Evolutionary conservation across 2,797 vertebrate species (phyloP).

Genomic region (Botia almorhae): DNA sequence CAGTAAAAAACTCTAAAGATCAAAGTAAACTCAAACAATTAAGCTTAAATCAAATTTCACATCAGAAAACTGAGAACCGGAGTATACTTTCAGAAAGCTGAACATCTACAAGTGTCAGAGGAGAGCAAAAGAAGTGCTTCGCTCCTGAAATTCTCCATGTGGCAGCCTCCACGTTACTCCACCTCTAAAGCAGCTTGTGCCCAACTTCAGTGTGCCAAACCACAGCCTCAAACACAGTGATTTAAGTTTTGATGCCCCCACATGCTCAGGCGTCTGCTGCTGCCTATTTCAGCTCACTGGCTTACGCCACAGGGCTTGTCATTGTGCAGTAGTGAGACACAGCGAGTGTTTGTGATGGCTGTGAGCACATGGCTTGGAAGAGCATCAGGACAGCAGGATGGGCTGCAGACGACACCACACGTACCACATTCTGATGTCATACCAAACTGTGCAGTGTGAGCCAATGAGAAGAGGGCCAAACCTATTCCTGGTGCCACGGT

Average conservation of each 20-base stretch:
- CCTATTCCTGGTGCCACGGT: conserved; percentile 35
- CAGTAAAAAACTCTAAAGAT: neutral
- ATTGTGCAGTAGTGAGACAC: conserved; percentile 53
- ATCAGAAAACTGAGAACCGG: neutral
- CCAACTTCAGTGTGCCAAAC: conserved; percentile 64
- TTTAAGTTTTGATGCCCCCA: conserved; percentile 62
- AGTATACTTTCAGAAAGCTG: neutral
- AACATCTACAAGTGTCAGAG: conserved; percentile 11
- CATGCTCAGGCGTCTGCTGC: conserved; percentile 54
- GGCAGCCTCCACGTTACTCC: conserved; percentile 52
- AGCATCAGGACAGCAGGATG: neutral
- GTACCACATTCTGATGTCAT: conserved; percentile 7
- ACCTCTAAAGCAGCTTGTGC: conserved; percentile 51
- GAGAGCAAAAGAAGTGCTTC: conserved; percentile 16
- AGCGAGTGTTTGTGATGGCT: conserved; percentile 53
- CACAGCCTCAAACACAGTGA: conserved; percentile 60
- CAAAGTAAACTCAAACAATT: neutral
- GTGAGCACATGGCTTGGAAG: conserved; percentile 37
- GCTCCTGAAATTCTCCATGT: conserved; percentile 12
- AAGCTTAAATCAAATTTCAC: neutral
- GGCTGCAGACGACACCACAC: conserved; percentile 38
- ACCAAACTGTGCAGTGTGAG: neutral
- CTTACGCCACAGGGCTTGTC: conserved; percentile 51
- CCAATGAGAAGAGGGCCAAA: conserved; percentile 48
- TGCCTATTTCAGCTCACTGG: conserved; percentile 49